Percentiles rank a stretch among this genome's conserved stretches.
phyloP scores from a whole-genome alignment of 1,140 invertebrate species.

The Brachionus sp. region DNA sequence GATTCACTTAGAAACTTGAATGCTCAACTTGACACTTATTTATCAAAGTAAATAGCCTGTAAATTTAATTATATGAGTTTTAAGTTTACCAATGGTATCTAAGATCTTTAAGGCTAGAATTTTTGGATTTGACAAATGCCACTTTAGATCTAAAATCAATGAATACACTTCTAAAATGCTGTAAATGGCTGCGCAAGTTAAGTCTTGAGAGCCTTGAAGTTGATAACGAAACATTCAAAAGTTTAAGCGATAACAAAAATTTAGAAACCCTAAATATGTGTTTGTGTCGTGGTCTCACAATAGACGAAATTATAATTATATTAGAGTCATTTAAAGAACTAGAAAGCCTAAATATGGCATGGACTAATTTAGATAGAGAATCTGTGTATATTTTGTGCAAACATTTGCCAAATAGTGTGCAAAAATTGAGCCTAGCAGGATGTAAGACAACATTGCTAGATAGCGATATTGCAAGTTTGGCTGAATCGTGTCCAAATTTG shows the following conservation, averaged over 20 bases:
- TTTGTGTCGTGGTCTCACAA: slow-evolving; percentile 68
- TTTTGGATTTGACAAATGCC: slow-evolving; percentile 77
- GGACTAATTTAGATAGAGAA: slow-evolving; percentile 69
- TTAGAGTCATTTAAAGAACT: slow-evolving; percentile 67
- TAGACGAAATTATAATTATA: slow-evolving; percentile 62
- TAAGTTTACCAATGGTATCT: background rate
- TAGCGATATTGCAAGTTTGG: slow-evolving; percentile 68
- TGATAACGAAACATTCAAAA: slow-evolving; percentile 64
- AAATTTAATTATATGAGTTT: slow-evolving; percentile 46
- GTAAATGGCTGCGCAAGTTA: slow-evolving; percentile 71
- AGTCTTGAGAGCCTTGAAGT: slow-evolving; percentile 74
- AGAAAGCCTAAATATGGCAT: slow-evolving; percentile 73
- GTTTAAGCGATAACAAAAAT: slow-evolving; percentile 66
- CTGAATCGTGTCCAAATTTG: slow-evolving; percentile 68
- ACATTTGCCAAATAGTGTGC: slow-evolving; percentile 66
- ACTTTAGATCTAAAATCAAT: slow-evolving; percentile 64
- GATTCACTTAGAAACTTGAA: slow-evolving; percentile 48
- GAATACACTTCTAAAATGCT: slow-evolving; percentile 66
- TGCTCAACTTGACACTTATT: slow-evolving; percentile 42
- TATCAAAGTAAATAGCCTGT: background rate
- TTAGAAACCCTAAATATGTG: slow-evolving; percentile 72
- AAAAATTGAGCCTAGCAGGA: slow-evolving; percentile 74
- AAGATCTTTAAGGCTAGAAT: slow-evolving; percentile 66
- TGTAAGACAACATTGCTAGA: slow-evolving; percentile 72
- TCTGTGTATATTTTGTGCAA: slow-evolving; percentile 66